These are phyloP conservation scores for Limnephilus lunatus DNA, from an alignment of 2,888 invertebrate species.

Conservation along the genomic window DNA sequence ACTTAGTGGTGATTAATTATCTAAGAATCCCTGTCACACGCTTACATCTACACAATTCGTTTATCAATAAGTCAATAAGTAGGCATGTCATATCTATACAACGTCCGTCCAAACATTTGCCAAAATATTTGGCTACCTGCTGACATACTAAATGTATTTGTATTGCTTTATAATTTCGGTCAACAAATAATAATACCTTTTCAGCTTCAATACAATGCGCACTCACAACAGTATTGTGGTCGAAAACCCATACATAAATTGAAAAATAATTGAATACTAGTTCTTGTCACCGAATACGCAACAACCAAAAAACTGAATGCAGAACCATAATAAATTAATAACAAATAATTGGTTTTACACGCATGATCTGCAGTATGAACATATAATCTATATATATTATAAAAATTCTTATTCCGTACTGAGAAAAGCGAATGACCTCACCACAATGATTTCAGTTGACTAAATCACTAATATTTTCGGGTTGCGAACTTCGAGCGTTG, in stretches of 20 bases:
- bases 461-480: not conserved
- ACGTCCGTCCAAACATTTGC: slow-evolving; percentile 38
- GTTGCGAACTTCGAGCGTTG: not conserved
- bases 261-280: not conserved
- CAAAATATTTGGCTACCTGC: slow-evolving; percentile 40
- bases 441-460: not conserved
- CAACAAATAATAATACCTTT: not conserved
- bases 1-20: slow-evolving; percentile 30
- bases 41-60: slow-evolving; percentile 3
- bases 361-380: too few relatives aligned
- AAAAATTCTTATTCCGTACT: not conserved
- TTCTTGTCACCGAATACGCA: not conserved
- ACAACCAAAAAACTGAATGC: not conserved
- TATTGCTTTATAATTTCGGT: not conserved
- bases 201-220: not conserved
- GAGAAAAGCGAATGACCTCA: not conserved
- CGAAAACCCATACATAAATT: not conserved
- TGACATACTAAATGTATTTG: slow-evolving; percentile 26
- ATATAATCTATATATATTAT: too few relatives aligned
- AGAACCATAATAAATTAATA: not conserved
- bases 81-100: slow-evolving; percentile 36
- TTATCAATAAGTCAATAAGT: slow-evolving; percentile 39
- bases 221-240: not conserved
- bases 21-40: slow-evolving; percentile 29
- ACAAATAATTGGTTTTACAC: not conserved